Evolutionary conservation across 2,888 invertebrate genomes (phyloP).

Genomic region (Physocephala rufipes): DNA sequence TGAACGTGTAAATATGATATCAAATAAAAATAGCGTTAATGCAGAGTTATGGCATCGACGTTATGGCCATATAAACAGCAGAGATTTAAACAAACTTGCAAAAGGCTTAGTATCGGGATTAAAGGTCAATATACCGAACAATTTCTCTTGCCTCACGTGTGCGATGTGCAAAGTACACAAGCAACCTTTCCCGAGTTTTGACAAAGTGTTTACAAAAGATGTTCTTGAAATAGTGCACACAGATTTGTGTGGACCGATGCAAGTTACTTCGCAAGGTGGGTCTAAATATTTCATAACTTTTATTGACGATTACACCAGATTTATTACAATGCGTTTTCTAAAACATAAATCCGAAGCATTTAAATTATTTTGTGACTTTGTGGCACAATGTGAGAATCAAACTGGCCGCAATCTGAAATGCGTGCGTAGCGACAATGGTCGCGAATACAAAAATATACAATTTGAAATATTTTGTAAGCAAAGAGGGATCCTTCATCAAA

Average conservation of each 20-base stretch:
- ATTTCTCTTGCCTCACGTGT: slow-evolving; percentile 10
- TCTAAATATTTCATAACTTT: slow-evolving; percentile 37
- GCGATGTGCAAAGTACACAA: slow-evolving; percentile 23
- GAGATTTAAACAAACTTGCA: slow-evolving; percentile 14
- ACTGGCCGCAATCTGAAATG: slow-evolving; percentile 34
- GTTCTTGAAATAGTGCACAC: slow-evolving; percentile 9
- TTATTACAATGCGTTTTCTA: slow-evolving; percentile 23
- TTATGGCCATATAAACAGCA: slow-evolving; percentile 37
- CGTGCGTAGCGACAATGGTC: slow-evolving; percentile 38
- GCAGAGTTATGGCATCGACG: slow-evolving; percentile 35
- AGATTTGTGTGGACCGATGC: slow-evolving; percentile 39
- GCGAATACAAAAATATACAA: slow-evolving; percentile 30
- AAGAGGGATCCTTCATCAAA: slow-evolving; percentile 44
- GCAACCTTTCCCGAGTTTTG: slow-evolving; percentile 1
- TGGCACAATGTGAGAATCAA: slow-evolving; percentile 21
- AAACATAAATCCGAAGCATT: slow-evolving; percentile 35
- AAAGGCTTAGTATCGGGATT: slow-evolving; percentile 28
- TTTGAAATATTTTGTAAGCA: slow-evolving; percentile 39
- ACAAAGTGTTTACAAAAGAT: neutral
- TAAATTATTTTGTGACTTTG: slow-evolving; percentile 22
- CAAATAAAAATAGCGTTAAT: neutral
- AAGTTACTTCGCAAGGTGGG: slow-evolving; percentile 33
- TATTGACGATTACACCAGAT: slow-evolving; percentile 36
- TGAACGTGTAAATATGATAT: neutral
- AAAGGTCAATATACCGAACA: neutral